Evolutionary conservation across 2,113 vertebrate genomes (phyloP).

Genomic region (human (Homo sapiens)): DNA sequence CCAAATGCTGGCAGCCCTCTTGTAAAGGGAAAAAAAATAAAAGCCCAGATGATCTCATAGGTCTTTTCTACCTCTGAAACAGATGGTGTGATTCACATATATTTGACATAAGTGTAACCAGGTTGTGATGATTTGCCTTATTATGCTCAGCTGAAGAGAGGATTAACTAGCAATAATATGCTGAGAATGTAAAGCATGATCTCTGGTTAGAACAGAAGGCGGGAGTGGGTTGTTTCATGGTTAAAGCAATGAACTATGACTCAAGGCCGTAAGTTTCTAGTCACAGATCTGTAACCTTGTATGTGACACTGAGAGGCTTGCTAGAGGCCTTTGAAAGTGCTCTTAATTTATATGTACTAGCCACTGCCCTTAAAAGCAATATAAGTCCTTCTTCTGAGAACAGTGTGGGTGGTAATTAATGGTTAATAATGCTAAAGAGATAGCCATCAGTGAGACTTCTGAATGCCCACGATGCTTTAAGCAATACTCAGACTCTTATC

Average conservation of each 20-base stretch:
- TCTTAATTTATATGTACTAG: not conserved
- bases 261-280: constrained; percentile 11
- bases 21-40: not conserved
- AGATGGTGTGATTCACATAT: constrained; percentile 45
- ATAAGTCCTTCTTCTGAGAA: not conserved
- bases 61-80: constrained; percentile 38
- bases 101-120: constrained; percentile 16
- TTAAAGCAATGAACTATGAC: not conserved
- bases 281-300: not conserved
- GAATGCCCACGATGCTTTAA: not conserved
- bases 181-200: not conserved
- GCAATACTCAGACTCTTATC: not conserved
- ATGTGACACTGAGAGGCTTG: not conserved
- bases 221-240: not conserved
- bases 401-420: constrained; percentile 5
- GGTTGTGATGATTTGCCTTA: constrained; percentile 10
- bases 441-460: not conserved
- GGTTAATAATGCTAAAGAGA: not conserved
- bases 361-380: not conserved
- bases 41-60: constrained; percentile 32
- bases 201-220: constrained; percentile 25
- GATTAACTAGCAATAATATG: not conserved
- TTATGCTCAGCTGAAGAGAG: not conserved
- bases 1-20: not conserved
- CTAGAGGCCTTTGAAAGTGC: not conserved